A percentile compares a stretch with the other conserved stretches of the same genome.
Conservation (phyloP, 2,888 invertebrate species). For the Lymantria dispar region DNA sequence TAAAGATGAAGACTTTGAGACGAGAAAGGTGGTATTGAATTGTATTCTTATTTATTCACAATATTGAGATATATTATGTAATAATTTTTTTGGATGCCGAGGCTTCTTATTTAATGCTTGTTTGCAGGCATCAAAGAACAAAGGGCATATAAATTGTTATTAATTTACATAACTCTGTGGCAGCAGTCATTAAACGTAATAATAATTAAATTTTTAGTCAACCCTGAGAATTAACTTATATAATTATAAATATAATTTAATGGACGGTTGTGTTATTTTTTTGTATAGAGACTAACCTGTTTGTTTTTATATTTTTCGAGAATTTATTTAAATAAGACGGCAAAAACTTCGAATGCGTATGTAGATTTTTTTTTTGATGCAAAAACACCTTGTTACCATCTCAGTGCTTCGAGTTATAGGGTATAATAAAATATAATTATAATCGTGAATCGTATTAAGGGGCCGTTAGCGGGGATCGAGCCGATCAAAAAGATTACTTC, state of each 20-base stretch:
- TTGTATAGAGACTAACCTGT: slow-evolving; percentile 1
- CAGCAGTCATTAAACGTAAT: no score
- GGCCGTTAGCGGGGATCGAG: background rate
- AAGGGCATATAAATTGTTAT: no score
- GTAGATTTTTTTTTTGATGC: background rate
- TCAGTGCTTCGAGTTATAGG: background rate
- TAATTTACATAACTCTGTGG: no score
- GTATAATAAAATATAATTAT: background rate
- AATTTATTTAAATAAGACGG: background rate
- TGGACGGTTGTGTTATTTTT: background rate
- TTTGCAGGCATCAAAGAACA: no score
- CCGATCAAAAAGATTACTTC: no score
- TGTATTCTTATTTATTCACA: no score
- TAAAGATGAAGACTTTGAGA: no score
- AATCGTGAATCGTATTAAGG: background rate
- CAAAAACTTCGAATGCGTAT: background rate
- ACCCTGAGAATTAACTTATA: background rate
- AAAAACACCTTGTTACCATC: background rate
- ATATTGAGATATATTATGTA: no score
- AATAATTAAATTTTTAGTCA: background rate
- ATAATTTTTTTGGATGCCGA: no score
- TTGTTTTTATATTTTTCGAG: background rate
- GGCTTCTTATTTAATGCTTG: no score
- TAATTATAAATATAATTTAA: slow-evolving; percentile 3
- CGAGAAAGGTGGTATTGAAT: no score